Base-by-base conservation (phyloP, 2,797 vertebrate genomes). In the Orientallactaga sibirica region DNA sequence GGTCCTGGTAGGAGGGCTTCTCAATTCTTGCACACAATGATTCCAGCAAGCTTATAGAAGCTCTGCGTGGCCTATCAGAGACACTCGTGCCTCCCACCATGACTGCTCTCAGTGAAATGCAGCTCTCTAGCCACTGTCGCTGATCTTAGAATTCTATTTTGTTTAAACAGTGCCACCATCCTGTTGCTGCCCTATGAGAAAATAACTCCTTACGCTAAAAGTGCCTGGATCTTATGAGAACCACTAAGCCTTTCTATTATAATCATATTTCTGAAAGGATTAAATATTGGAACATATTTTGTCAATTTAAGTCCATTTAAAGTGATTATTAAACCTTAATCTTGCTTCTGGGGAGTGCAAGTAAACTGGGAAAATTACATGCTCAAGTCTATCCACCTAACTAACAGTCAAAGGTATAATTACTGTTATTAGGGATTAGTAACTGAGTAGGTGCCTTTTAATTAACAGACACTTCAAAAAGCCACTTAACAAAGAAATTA, bases 381-480 rank as follows among this genome's bases (percentile, higher is more conserved):
- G 76, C 55, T 89, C 37, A 43, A 90, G 37, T 64, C 75, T 80
- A 19, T 80, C 52, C 29, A 62, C 85, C 90, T 88, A 83, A 83
- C 75, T 92, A 87, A 86, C 88, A 78, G 24, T n/a, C 66, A 55
- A 75, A 73, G 71, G 8, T 25, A 73, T 94, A 93, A 94, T 91
- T 85, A 90, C 22, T 88, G 43, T 75, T 94, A 41, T 90, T 82
- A 93, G 79, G 58, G 33, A 95, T 86, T 88, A 93, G 79, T 58
- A 84, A 73, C 76, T 80, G 79, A 88, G 64, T 64, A 66, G 85
- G 91, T 61, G 68, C 58, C 66, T 92, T 93, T 67, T 95, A 81
- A 95, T 89, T 95, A 93, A 71, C n/a, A 86, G 66, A 88, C 33
- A n/a, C 87, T 80, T 70, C 90, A 66, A 80, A 94, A 92, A 73